Base-by-base conservation (phyloP, 2,797 vertebrate species). In the Semotilus atromaculatus region DNA sequence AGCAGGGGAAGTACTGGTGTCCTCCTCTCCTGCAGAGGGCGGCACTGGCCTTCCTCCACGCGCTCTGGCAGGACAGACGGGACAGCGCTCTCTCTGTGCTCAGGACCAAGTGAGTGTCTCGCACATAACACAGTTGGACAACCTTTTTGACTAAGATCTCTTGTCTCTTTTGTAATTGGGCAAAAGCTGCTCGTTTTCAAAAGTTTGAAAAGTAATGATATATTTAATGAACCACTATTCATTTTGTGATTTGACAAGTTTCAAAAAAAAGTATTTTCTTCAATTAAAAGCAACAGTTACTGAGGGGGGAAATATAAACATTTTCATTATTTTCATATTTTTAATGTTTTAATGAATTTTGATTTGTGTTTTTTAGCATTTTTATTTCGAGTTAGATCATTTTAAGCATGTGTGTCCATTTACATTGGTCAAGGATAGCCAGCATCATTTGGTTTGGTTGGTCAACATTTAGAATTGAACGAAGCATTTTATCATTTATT, bases 11-110 rank as follows among this genome's bases (percentile, higher is more conserved):
- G 29, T 98, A 98, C 51, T 99, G 97, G 97, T 99, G 97, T 86
- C 97, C 97, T 0, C 97, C 98, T 0, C 94, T 98, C 55, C 93
- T 99, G 62, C 98, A 99, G 87, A 95, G 97, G 0, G 97, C 98
- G 0, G 97, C 97, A 18, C 94, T 99, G 1, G 96, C 97, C 84
- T 99, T 99, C 91, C 95, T 99, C 38, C 97, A 99, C 0, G 98
- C 98, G 0, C 94, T 99, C 83, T 99, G 98, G 98, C 98, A 99
- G 94, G 98, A 99, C 89, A 97, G 98, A 1, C 92, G 98, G 3
- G 98, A 99, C 13, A 99, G 98, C 0, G 98, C 98, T 90, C 98
- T 99, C 94, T 96, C 98, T 0, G 98, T 99, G 7, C 93, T 99
- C 51, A 95, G 97, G 68, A 96, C 95, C 89, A 98, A 98, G 98